These are phyloP conservation scores for Panorpa germanica DNA, from an alignment of 2,888 invertebrate genomes.

Conservation along the genomic window DNA sequence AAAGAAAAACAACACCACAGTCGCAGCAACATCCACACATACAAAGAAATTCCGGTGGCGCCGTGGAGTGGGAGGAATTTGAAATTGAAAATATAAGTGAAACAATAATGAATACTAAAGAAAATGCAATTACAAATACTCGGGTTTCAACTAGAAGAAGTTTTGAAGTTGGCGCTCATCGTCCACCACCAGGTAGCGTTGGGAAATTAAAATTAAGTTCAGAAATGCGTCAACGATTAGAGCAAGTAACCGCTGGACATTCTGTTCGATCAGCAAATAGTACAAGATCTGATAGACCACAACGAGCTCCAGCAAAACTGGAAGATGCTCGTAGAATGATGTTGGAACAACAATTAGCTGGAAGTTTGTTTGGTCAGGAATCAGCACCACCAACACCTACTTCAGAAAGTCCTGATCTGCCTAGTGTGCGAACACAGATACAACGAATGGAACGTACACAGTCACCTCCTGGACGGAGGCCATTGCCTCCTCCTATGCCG, in stretches of 20 bases:
- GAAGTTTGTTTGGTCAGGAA: no score
- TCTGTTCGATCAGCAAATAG: constrained; percentile 64
- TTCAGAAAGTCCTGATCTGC: constrained; percentile 15
- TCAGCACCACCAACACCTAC: constrained; percentile 12
- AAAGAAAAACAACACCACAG: constrained; percentile 62
- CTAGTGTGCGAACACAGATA: constrained; percentile 30
- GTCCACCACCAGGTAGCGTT: constrained; percentile 72
- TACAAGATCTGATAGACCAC: constrained; percentile 44
- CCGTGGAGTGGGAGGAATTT: constrained; percentile 73
- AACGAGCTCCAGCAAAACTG: constrained; percentile 56
- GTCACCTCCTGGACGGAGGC: constrained; percentile 21
- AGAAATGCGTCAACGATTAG: constrained; percentile 78
- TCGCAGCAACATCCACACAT: constrained; percentile 21
- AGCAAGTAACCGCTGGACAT: constrained; percentile 76
- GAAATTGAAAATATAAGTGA: constrained; percentile 41
- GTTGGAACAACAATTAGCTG: constrained; percentile 68
- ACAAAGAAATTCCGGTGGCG: constrained; percentile 27
- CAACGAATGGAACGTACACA: constrained; percentile 36
- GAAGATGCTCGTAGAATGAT: constrained; percentile 73
- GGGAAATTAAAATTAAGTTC: constrained; percentile 80
- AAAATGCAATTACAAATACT: no score
- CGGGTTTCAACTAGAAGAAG: constrained; percentile 30
- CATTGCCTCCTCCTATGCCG: constrained; percentile 46
- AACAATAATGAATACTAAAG: constrained; percentile 17
- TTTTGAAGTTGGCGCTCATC: constrained; percentile 63